These are phyloP conservation scores for Carpatolechia fugitivella DNA, from an alignment of 2,888 invertebrate species.

Conservation along the genomic window DNA sequence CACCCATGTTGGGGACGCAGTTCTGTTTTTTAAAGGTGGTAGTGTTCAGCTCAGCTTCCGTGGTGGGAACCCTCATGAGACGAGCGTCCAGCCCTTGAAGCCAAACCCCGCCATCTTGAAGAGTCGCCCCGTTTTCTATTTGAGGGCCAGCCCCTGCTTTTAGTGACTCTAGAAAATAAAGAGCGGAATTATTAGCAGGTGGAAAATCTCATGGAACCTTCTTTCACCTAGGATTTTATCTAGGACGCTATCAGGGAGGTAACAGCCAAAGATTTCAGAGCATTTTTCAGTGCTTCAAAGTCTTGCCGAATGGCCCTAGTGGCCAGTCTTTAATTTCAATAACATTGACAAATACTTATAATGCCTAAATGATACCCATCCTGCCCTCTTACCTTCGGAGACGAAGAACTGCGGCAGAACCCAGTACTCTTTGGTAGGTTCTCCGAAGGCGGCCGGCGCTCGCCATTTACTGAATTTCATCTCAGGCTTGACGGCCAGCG, in stretches of 20 bases:
- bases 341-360: too few species aligned
- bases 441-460: constrained; percentile 47
- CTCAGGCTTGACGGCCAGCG: constrained; percentile 50
- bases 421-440: constrained; percentile 51
- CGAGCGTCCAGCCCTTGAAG: constrained; percentile 53
- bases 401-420: constrained; percentile 65
- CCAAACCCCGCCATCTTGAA: constrained; percentile 72
- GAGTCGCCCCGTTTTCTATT: constrained; percentile 61
- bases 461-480: constrained; percentile 60
- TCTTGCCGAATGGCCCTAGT: too few species aligned
- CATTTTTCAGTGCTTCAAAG: too few species aligned
- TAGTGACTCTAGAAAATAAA: constrained; percentile 48
- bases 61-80: constrained; percentile 55
- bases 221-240: too few species aligned
- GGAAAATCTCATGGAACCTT: too few species aligned
- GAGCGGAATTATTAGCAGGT: too few species aligned
- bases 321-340: too few species aligned
- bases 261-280: too few species aligned
- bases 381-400: constrained; percentile 70
- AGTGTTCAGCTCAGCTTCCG: constrained; percentile 51
- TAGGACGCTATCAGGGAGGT: too few species aligned
- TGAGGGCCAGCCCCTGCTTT: constrained; percentile 64
- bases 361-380: too few species aligned
- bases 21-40: constrained; percentile 58
- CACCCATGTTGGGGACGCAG: constrained; percentile 58